These are phyloP conservation scores for Rhinoraja longicauda DNA, from an alignment of 2,797 vertebrate genomes.

Conservation along the genomic window DNA sequence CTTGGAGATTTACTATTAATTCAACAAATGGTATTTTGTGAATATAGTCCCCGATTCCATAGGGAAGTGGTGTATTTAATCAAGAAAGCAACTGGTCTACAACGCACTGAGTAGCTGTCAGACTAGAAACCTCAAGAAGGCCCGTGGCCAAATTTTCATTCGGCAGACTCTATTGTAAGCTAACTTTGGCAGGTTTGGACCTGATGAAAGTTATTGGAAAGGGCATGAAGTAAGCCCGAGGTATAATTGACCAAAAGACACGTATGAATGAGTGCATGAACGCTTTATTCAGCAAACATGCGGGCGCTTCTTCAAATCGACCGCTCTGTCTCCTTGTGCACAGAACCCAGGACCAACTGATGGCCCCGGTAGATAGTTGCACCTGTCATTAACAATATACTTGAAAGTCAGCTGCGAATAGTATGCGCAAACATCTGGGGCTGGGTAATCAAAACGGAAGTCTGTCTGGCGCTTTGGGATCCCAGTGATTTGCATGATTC, in stretches of 20 bases:
- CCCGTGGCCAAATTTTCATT: slow-evolving; percentile 9
- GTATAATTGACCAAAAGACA: slow-evolving; percentile 21
- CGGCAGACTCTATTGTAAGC: background rate
- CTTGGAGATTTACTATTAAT: background rate
- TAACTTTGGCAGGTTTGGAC: slow-evolving; percentile 20
- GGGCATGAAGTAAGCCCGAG: background rate
- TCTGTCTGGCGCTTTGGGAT: slow-evolving; percentile 29
- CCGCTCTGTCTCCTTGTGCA: background rate
- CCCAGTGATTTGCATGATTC: slow-evolving; percentile 26
- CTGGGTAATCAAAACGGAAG: slow-evolving; percentile 36
- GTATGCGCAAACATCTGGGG: slow-evolving; percentile 30
- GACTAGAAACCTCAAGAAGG: background rate
- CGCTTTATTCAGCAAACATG: background rate
- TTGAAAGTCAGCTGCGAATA: slow-evolving; percentile 34
- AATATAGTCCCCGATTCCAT: background rate
- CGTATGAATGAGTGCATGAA: background rate
- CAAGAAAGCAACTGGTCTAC: background rate
- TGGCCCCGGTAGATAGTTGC: slow-evolving; percentile 35
- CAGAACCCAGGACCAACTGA: slow-evolving; percentile 16
- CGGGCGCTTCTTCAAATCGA: slow-evolving; percentile 7
- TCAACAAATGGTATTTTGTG: background rate
- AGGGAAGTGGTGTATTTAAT: background rate
- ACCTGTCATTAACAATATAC: slow-evolving; percentile 39
- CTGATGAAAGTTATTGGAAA: slow-evolving; percentile 32
- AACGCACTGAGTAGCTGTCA: background rate